These are phyloP conservation scores for Pao palembangensis DNA, from an alignment of 2,113 vertebrate genomes.

Conservation along the genomic window DNA sequence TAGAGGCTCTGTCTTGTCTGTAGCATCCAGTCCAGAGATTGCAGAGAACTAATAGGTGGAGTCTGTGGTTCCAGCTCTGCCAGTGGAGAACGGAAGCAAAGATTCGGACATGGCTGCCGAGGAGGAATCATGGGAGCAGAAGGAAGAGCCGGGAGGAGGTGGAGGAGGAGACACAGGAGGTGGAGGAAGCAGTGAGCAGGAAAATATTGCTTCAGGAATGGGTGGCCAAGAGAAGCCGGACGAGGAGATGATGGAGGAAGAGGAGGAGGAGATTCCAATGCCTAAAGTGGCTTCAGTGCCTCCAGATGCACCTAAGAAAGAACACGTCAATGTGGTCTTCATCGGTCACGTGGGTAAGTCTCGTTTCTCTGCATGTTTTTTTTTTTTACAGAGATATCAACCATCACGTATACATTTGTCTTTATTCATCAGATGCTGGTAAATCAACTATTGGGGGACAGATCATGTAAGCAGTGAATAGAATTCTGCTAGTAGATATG, in stretches of 20 bases:
- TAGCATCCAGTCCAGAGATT: neutral
- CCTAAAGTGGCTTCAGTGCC: conserved; percentile 85
- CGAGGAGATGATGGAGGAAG: conserved; percentile 79
- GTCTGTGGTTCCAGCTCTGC: conserved; percentile 57
- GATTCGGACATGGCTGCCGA: conserved; percentile 81
- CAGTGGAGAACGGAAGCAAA: conserved; percentile 92
- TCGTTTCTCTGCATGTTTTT: neutral
- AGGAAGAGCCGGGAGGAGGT: conserved; percentile 85
- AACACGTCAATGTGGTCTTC: conserved; percentile 98
- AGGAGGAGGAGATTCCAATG: conserved; percentile 90
- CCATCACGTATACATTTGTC: neutral
- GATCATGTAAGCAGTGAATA: conserved; percentile 88
- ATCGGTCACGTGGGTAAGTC: conserved; percentile 97
- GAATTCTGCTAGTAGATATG: neutral
- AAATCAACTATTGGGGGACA: conserved; percentile 99
- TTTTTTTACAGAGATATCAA: neutral
- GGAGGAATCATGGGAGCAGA: conserved; percentile 96
- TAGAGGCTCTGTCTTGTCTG: too few species aligned
- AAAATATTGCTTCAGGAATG: conserved; percentile 68
- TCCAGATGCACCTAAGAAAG: conserved; percentile 93
- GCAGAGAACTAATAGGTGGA: neutral
- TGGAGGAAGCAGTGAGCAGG: conserved; percentile 68
- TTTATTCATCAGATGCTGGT: conserved; percentile 83
- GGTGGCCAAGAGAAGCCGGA: conserved; percentile 73
- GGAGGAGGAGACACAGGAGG: conserved; percentile 74